A percentile compares a stretch with the other conserved stretches of the same genome.
Evolutionary conservation across 2,888 invertebrate species (phyloP).

Genomic region (Ectobius pallidus): DNA sequence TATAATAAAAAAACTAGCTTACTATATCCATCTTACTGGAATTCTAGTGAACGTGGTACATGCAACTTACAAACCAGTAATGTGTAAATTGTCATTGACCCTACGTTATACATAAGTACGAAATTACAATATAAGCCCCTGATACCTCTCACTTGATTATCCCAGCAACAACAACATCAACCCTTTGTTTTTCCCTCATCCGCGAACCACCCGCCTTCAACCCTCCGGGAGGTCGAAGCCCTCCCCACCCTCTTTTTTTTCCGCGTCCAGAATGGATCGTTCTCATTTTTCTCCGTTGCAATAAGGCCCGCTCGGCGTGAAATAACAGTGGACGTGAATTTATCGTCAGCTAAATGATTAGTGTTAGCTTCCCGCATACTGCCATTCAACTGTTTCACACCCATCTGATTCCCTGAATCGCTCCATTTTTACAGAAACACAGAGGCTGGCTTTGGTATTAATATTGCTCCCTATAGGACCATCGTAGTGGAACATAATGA

Average conservation of each 20-base stretch:
- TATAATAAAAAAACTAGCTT: too few relatives aligned
- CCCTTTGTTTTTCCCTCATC: not conserved
- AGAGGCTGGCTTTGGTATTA: not conserved
- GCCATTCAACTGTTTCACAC: constrained; percentile 25
- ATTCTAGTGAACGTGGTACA: too few relatives aligned
- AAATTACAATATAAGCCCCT: not conserved
- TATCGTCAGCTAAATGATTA: constrained; percentile 34
- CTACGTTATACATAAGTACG: too few relatives aligned
- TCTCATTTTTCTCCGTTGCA: constrained; percentile 32
- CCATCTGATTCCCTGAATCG: constrained; percentile 24
- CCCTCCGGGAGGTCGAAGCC: not conserved
- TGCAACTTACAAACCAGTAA: too few relatives aligned
- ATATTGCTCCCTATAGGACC: not conserved
- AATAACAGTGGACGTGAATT: constrained; percentile 36
- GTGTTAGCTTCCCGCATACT: not conserved
- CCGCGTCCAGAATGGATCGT: constrained; percentile 19
- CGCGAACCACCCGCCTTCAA: not conserved
- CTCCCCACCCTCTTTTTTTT: not conserved
- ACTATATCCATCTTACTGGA: too few relatives aligned
- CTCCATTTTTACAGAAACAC: constrained; percentile 13
- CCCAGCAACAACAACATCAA: not conserved
- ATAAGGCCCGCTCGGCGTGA: constrained; percentile 36
- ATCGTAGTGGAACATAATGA: not conserved
- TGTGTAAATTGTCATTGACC: too few relatives aligned
- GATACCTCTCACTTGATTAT: not conserved